Evolutionary conservation across 2,888 invertebrate species (phyloP).

Genomic region (Rotaria magnacalcarata): DNA sequence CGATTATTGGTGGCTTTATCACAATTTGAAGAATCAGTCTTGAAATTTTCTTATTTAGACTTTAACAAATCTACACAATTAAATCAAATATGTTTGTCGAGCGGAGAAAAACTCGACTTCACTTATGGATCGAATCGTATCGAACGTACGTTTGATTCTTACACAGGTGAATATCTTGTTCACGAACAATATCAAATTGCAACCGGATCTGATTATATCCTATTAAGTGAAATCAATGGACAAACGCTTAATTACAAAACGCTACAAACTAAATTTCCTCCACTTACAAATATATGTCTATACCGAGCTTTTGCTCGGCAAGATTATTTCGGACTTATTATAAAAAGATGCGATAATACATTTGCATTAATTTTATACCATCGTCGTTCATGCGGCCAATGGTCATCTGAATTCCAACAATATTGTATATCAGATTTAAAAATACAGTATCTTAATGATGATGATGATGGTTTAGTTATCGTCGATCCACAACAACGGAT

Average conservation of each 20-base stretch:
- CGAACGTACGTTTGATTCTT: not conserved
- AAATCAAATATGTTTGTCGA: not conserved
- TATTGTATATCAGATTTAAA: not conserved
- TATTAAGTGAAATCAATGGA: not conserved
- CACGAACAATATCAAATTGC: not conserved
- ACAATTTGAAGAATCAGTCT: not conserved
- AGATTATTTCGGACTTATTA: slow-evolving; percentile 1
- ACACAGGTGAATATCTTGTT: not conserved
- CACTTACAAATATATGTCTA: not conserved
- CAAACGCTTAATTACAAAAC: not conserved
- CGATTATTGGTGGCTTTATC: not conserved
- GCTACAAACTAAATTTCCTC: not conserved
- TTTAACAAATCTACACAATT: not conserved
- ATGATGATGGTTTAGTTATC: not conserved
- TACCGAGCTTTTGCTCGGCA: not conserved
- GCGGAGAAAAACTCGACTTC: not conserved
- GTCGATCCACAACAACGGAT: not conserved
- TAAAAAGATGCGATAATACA: not conserved
- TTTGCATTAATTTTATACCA: not conserved
- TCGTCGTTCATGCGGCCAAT: not conserved
- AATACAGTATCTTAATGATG: not conserved
- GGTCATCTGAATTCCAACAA: not conserved
- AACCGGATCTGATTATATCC: not conserved
- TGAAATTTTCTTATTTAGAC: not conserved
- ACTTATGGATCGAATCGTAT: not conserved